phyloP scores from a whole-genome alignment of 2,113 vertebrate species.

The Nicator chloris region DNA sequence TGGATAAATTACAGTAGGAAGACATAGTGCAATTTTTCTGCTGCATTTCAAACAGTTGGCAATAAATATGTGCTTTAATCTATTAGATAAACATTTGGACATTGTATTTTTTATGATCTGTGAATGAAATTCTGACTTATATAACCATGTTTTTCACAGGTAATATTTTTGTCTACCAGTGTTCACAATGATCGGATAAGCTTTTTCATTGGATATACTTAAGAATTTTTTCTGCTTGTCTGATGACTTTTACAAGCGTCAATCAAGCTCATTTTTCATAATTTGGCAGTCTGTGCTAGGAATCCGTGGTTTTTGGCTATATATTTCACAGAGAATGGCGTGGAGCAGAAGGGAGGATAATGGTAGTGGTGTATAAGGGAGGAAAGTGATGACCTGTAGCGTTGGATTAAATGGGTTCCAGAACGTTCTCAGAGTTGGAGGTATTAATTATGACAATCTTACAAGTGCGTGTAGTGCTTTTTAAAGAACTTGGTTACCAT shows the following conservation, averaged over 20 bases:
- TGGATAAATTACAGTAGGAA: background rate
- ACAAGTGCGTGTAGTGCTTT: background rate
- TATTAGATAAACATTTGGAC: background rate
- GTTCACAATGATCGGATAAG: background rate
- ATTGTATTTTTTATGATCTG: background rate
- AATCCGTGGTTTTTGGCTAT: background rate
- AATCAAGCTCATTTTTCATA: background rate
- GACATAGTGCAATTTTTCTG: background rate
- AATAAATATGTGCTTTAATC: background rate
- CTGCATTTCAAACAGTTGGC: background rate
- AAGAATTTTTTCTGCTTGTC: background rate
- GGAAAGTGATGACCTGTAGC: background rate
- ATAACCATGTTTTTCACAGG: background rate
- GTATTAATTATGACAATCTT: background rate
- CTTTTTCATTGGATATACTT: background rate
- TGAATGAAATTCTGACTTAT: background rate
- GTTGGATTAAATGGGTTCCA: background rate
- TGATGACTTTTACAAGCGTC: background rate
- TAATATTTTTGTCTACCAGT: background rate
- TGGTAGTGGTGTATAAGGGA: rapidly evolving
- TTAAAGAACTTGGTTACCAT: background rate
- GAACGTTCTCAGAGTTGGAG: background rate
- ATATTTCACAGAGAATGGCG: background rate
- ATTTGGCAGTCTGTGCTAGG: background rate
- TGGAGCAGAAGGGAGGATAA: background rate